Evolutionary conservation across 2,113 vertebrate genomes (phyloP).

Genomic region (Datnioides undecimradiatus): DNA sequence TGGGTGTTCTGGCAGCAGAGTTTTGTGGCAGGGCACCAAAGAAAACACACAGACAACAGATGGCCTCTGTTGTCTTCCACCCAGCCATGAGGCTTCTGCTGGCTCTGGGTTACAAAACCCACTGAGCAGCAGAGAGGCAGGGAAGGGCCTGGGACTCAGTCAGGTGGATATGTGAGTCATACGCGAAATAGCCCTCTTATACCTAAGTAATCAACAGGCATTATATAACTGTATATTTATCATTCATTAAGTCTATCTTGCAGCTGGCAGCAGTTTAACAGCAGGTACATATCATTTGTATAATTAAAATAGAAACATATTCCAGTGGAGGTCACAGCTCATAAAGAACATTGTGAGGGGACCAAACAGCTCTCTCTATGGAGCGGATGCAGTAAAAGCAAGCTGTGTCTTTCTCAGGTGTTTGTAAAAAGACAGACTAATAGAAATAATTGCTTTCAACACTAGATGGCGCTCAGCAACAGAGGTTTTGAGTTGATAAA

Average conservation of each 20-base stretch:
- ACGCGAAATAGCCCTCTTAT: not conserved
- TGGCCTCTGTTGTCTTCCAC: slow-evolving; percentile 73
- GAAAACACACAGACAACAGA: slow-evolving; percentile 75
- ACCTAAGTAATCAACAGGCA: not conserved
- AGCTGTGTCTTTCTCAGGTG: not conserved
- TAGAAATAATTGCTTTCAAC: slow-evolving; percentile 26
- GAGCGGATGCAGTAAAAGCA: not conserved
- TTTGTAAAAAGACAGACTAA: not conserved
- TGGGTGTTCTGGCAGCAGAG: slow-evolving; percentile 68
- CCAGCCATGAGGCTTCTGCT: slow-evolving; percentile 51
- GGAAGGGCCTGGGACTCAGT: slow-evolving; percentile 27
- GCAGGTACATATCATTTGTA: too few species aligned
- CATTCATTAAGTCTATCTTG: too few species aligned
- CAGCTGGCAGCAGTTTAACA: too few species aligned
- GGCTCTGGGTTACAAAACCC: slow-evolving; percentile 50
- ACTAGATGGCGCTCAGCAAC: slow-evolving; percentile 73
- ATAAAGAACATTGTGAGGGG: not conserved
- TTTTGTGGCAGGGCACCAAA: slow-evolving; percentile 76
- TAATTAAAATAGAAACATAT: not conserved
- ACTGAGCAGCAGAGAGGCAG: slow-evolving; percentile 37
- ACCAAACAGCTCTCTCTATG: too few species aligned
- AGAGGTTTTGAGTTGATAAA: not conserved
- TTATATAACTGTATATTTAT: not conserved
- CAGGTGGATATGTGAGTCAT: slow-evolving; percentile 34
- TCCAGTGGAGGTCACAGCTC: not conserved